Base-by-base conservation (phyloP, 35 echinoderm and acorn worm species). In the Lytechinus pictus region DNA sequence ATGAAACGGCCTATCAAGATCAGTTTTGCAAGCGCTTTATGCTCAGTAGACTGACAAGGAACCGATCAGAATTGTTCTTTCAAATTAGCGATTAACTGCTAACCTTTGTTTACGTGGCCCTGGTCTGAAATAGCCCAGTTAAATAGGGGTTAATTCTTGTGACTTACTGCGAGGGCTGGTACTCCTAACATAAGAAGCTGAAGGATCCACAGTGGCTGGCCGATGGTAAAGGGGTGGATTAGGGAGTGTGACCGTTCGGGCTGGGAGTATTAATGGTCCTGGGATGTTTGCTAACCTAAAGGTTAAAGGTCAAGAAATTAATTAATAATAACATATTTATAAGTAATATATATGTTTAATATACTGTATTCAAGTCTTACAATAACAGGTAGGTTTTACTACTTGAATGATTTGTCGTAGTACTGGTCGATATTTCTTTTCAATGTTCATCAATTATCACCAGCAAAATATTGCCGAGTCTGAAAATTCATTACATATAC, bases 251-350 rank as follows among this genome's bases (percentile, higher is more conserved):
- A 89, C 44, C 19, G 95, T 19, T 54, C 53, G 11, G 3, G 86
- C 12, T 87, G 60, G 94, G 6, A 95, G 52, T n/a, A 87, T 52
- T 27, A 28, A 27, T 52, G 72, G 86, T 51, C 61, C 79, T 54
- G 86, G 79, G 19, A 95, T 61, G 86, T 86, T 55, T 16, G 27
- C 52, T 95, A 95, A 55, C 44, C 60, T 95, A 66, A 6, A 90
- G 52, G 28, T 90, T 54, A 52, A 44, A 33, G 29, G 9, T 90
- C 33, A 90, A 52, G 4, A 24, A 79, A 79, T 6, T 16, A 79
- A n/a, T 79, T 4, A 3, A 79, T 24, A 0, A 79, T n/a, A 71
- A 71, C 61, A 13, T 19, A 71, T 71, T n/a, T n/a, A n/a, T n/a
- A n/a, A n/a, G n/a, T n/a, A n/a, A n/a, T n/a, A 71, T 21, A 71